Evolutionary conservation across 2,113 vertebrate genomes (phyloP).

Genomic region (Paratilapia polleni): DNA sequence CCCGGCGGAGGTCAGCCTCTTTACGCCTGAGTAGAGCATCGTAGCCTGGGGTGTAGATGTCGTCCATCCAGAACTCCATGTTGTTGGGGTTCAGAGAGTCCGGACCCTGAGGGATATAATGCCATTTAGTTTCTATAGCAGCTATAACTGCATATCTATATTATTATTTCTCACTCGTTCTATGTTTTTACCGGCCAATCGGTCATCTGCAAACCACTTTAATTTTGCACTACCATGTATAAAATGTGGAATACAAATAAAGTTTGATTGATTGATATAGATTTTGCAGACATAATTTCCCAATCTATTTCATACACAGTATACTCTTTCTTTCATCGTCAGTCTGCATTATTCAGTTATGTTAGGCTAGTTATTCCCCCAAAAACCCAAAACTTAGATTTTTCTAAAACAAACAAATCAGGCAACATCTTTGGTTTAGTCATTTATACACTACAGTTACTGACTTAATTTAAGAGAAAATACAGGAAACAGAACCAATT

Average conservation of each 20-base stretch:
- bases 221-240: too few relatives aligned
- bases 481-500: not conserved
- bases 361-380: not conserved
- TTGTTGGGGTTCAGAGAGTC: slow-evolving; percentile 96
- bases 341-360: not conserved
- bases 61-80: slow-evolving; percentile 97
- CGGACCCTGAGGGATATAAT: slow-evolving; percentile 79
- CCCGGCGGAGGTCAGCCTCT: slow-evolving; percentile 88
- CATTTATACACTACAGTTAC: not conserved
- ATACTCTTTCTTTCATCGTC: not conserved
- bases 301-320: not conserved
- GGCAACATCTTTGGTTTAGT: not conserved
- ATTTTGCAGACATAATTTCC: not conserved
- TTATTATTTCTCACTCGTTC: not conserved
- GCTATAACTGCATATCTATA: not conserved
- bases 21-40: slow-evolving; percentile 91
- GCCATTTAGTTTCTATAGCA: not conserved
- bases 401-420: not conserved
- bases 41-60: slow-evolving; percentile 92
- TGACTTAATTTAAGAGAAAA: not conserved
- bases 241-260: not conserved
- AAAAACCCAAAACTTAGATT: too few relatives aligned
- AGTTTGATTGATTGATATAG: not conserved
- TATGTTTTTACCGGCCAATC: not conserved
- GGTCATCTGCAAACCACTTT: not conserved